Evolutionary conservation across 2,797 vertebrate species (phyloP), one percentile per base, ranked within the genome.

Genomic region (Brachyalestes nurse): DNA sequence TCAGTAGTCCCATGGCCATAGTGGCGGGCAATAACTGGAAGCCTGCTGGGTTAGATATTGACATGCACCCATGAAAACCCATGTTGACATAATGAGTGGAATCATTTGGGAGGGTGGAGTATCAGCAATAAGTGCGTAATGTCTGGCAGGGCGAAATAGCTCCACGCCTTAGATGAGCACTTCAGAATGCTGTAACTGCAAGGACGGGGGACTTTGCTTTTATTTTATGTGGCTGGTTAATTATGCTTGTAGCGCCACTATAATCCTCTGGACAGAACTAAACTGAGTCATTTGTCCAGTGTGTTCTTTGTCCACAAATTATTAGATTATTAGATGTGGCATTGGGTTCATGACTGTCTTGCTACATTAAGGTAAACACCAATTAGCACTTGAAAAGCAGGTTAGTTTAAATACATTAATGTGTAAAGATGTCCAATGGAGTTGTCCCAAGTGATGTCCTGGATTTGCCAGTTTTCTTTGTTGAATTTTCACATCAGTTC

Each of bases 101-200:
- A 38, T 61, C 25, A 40, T 75, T 74, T 69, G 65, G 62, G 17
- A 60, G 62, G 19, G 38, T 60, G 53, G 61, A 13, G 60, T 49
- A 69, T 49, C 42, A 69, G 42, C 21, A 47, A 23, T 69, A 49
- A 69, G 40, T 45, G 42, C 42, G 45, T 47, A 69, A 23, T 2
- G 42, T n/a, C 67, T 21, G 42, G 21, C 57, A 38, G 34, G 58
- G 42, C 7, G 34, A 75, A 66, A 28, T 10, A 14, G 40, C 38
- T 67, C 51, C 21, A 21, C 64, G 34, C 40, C 64, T 58, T 80
- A 47, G 51, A 66, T 45, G 38, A 80, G 47, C 45, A 51, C 10
- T 62, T 78, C 9, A 40, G 21, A 66, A 47, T 16, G 21, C 5
- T 17, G 14, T 53, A 38, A 38, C 6, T 34, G 25, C 9, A 10